Percentiles rank a stretch among this genome's conserved stretches.
phyloP scores from a whole-genome alignment of 2,797 vertebrate species.

The Dallia pectoralis region DNA sequence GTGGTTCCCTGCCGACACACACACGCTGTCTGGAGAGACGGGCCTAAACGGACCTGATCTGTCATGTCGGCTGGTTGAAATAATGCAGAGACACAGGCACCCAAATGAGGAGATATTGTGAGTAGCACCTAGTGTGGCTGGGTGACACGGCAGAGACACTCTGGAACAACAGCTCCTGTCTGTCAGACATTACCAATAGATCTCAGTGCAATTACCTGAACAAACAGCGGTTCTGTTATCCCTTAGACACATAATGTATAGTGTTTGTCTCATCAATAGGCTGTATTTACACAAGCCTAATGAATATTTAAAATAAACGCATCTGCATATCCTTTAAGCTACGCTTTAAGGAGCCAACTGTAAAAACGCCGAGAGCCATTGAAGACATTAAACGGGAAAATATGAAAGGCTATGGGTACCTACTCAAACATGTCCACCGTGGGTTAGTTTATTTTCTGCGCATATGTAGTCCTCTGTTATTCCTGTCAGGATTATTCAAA shows the following conservation, averaged over 20 bases:
- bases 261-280: conserved; percentile 34
- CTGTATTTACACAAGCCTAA: conserved; percentile 27
- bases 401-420: conserved; percentile 12
- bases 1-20: conserved; percentile 31
- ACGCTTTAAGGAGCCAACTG: conserved; percentile 21
- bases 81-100: conserved; percentile 17
- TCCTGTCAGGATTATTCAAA: conserved; percentile 81
- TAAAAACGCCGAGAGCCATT: conserved; percentile 40
- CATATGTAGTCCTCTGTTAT: conserved; percentile 80
- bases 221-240: conserved; percentile 22
- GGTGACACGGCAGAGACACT: not conserved
- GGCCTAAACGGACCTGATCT: conserved; percentile 28
- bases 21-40: conserved; percentile 21
- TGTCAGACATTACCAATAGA: conserved; percentile 19
- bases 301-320: conserved; percentile 26
- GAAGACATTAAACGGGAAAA: conserved; percentile 13
- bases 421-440: conserved; percentile 35
- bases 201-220: conserved; percentile 26
- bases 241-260: conserved; percentile 14
- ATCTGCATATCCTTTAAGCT: conserved; percentile 15
- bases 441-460: conserved; percentile 74
- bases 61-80: conserved; percentile 24
- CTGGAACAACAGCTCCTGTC: conserved; percentile 23
- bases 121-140: not conserved
- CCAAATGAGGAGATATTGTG: conserved; percentile 13